These are phyloP conservation scores for Ceuthmochares aereus DNA, from an alignment of 2,113 vertebrate species.

Conservation along the genomic window DNA sequence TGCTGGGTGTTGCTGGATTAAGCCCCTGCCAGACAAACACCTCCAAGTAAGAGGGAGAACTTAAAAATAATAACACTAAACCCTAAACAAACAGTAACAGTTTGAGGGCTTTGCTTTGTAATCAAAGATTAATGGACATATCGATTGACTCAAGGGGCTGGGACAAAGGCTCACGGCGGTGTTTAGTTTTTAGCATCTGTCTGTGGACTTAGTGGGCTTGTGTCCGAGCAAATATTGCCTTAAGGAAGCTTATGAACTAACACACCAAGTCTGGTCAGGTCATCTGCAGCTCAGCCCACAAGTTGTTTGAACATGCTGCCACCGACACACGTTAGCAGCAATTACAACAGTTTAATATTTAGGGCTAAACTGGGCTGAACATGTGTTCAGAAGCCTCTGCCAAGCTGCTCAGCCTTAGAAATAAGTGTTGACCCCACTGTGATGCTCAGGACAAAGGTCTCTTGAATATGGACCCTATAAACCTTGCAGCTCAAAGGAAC, in stretches of 20 bases:
- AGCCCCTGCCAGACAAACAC: neutral
- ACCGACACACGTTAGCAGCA: neutral
- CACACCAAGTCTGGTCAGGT: neutral
- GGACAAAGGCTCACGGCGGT: conserved; percentile 34
- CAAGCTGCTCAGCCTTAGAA: neutral
- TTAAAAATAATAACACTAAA: neutral
- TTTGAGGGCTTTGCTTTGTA: conserved; percentile 37
- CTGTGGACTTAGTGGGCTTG: conserved; percentile 7
- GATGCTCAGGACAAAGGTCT: neutral
- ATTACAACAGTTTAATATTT: neutral
- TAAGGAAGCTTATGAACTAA: conserved; percentile 30
- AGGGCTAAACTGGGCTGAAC: neutral
- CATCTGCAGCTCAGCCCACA: neutral
- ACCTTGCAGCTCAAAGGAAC: neutral
- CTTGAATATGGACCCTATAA: neutral
- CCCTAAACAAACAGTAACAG: neutral
- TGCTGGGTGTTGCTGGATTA: neutral
- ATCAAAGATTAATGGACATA: conserved; percentile 5
- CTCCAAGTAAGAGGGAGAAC: neutral
- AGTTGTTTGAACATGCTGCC: neutral
- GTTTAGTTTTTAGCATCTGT: conserved; percentile 37
- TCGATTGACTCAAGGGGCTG: conserved; percentile 22
- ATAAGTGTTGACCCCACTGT: accelerated
- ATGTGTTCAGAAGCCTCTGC: neutral
- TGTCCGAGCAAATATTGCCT: conserved; percentile 22